Evolutionary conservation across 2,888 invertebrate genomes (phyloP).

Genomic region (Carpatolechia fugitivella): DNA sequence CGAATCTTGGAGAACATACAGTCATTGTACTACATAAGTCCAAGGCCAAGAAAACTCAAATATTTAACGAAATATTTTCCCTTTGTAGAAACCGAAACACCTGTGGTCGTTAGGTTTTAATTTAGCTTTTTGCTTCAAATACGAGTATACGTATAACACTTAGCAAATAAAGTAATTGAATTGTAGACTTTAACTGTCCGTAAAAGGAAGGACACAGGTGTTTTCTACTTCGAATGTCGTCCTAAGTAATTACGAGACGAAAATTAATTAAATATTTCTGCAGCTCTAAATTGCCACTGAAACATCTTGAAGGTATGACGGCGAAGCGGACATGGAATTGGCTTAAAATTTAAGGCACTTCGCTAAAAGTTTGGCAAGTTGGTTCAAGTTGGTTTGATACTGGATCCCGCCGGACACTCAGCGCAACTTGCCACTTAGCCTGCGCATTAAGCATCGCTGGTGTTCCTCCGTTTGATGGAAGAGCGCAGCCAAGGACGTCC

Average conservation of each 20-base stretch:
- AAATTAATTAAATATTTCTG: neutral
- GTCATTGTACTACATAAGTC: too few species aligned
- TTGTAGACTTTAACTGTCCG: neutral
- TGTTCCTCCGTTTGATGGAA: neutral
- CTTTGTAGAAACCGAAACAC: too few species aligned
- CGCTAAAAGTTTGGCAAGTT: constrained; percentile 55
- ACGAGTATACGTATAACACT: too few species aligned
- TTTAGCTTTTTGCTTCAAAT: too few species aligned
- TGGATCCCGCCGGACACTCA: constrained; percentile 37
- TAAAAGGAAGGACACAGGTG: constrained; percentile 2
- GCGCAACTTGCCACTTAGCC: constrained; percentile 17
- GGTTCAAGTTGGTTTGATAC: constrained; percentile 44
- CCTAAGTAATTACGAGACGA: neutral
- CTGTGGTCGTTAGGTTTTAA: too few species aligned
- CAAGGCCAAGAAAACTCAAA: too few species aligned
- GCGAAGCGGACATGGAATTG: constrained; percentile 48
- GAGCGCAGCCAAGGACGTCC: neutral
- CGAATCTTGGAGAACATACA: too few species aligned
- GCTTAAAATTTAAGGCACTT: constrained; percentile 69
- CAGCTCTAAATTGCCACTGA: neutral
- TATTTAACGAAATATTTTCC: too few species aligned
- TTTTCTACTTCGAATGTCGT: neutral
- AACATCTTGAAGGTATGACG: neutral
- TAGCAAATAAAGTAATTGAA: neutral
- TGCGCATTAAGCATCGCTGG: constrained; percentile 6